phyloP scores from a whole-genome alignment of 2,888 invertebrate genomes.

The Flexamia atlantica region DNA sequence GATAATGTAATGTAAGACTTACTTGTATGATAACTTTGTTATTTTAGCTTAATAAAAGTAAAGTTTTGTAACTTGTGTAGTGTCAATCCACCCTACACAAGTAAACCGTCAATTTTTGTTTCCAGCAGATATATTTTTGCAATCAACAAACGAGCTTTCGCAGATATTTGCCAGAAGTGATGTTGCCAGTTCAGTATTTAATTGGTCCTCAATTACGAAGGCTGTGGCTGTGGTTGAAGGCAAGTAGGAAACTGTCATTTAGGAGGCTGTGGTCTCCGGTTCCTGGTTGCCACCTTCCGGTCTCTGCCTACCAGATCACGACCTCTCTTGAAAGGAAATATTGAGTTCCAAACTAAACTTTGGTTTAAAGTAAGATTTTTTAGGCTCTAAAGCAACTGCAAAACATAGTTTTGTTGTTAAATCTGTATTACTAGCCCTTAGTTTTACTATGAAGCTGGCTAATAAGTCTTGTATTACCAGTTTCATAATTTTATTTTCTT shows the following conservation, averaged over 20 bases:
- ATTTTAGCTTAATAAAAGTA: constrained; percentile 19
- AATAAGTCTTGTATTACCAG: too few relatives aligned
- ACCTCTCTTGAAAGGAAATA: background rate
- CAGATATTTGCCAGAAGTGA: background rate
- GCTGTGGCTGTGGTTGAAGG: constrained; percentile 42
- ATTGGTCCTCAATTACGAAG: constrained; percentile 16
- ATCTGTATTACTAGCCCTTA: too few relatives aligned
- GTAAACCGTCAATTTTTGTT: too few relatives aligned
- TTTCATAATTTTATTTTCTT: too few relatives aligned
- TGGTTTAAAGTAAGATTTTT: too few relatives aligned
- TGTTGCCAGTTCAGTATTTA: constrained; percentile 10
- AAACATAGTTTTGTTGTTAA: too few relatives aligned
- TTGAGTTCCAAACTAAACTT: background rate
- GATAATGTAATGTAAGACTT: constrained; percentile 39
- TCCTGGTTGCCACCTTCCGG: constrained; percentile 9
- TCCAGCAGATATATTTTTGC: too few relatives aligned
- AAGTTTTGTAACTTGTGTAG: constrained; percentile 12
- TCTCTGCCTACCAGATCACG: constrained; percentile 13
- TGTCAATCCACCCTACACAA: background rate
- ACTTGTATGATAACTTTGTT: constrained; percentile 36
- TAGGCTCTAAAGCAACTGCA: too few relatives aligned
- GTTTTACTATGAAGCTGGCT: too few relatives aligned
- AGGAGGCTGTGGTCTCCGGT: constrained; percentile 35
- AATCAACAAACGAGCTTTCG: too few relatives aligned
- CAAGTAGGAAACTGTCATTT: constrained; percentile 37